Conservation (phyloP, 2,797 vertebrate genomes). For the Gadopsis bispinosus region DNA sequence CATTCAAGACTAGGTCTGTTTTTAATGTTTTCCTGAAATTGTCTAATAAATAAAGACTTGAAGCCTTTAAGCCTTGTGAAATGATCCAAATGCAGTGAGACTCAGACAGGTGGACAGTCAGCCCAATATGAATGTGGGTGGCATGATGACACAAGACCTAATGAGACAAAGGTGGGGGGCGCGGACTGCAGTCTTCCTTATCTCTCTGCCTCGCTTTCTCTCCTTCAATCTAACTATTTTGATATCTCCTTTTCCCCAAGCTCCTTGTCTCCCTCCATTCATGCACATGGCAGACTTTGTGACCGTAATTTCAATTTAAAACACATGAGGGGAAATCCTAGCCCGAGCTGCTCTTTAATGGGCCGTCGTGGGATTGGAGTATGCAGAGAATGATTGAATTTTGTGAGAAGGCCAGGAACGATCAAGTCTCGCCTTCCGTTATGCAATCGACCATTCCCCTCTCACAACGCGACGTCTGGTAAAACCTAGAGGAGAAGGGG, state of each 20-base stretch:
- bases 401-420: conserved; percentile 81
- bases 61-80: conserved; percentile 4
- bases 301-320: conserved; percentile 84
- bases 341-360: conserved; percentile 79
- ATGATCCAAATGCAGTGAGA: conserved; percentile 8
- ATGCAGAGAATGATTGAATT: conserved; percentile 85
- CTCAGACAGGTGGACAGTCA: conserved; percentile 33
- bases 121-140: conserved; percentile 19
- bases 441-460: conserved; percentile 83
- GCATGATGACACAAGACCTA: conserved; percentile 16
- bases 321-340: conserved; percentile 85
- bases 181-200: conserved; percentile 17
- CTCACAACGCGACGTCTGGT: conserved; percentile 81
- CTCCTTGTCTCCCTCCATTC: conserved; percentile 67
- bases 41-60: not conserved
- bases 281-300: conserved; percentile 75
- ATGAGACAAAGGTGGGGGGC: conserved; percentile 16
- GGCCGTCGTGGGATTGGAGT: conserved; percentile 80
- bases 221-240: conserved; percentile 45
- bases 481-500: conserved; percentile 61
- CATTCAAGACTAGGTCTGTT: not conserved
- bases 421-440: conserved; percentile 83
- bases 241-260: conserved; percentile 56
- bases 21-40: conserved; percentile 2
- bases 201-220: conserved; percentile 28